Evolutionary conservation across 2,888 invertebrate genomes (phyloP), one percentile per base, ranked within the genome.

Genomic region (Teinopalpus imperialis): DNA sequence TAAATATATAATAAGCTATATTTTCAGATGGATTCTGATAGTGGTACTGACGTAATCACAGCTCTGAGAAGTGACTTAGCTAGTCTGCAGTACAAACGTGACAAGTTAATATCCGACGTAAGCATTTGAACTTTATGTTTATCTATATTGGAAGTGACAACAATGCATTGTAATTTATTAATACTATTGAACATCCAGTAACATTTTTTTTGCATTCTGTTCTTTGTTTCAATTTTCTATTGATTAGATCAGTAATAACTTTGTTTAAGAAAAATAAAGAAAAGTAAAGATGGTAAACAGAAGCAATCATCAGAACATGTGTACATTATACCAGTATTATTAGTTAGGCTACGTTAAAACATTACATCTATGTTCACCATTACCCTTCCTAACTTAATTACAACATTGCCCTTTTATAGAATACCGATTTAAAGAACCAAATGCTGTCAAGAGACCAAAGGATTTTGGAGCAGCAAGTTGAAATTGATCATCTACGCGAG

Each of bases 31-130:
- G 91, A 91, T 50, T 81, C 90, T 56, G 86, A 88, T 21, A 71
- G 80, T 49, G 81, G 68, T 48, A 90, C 93, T 66, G 95, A 95
- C 73, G 78, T 94, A 57, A 90, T 94, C 16, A 95, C 95, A 23
- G 90, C 93, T 5, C 81, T 96, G 49, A 91, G 95, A 57, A 96
- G 96, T 77, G 96, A 96, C 76, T 81, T 96, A 57, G 96, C 96
- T 9, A 96, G 93, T 1, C 83, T 95, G 34, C 95, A 95, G 66
- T 96, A 95, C 74, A 96, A 96, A 80, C 90, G 94, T 50, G 96
- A 96, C 70, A 93, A 95, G 48, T 89, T 96, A 12, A 86, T 92
- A 51, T 90, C 91, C 37, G 96, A 96, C 90, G 93, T 95, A 75
- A 90, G 72, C 8, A 5, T 21, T 8, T n/a, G 24, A 20, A 37